Base-by-base conservation (phyloP, 2,888 invertebrate genomes). In the Lithophane socia region DNA sequence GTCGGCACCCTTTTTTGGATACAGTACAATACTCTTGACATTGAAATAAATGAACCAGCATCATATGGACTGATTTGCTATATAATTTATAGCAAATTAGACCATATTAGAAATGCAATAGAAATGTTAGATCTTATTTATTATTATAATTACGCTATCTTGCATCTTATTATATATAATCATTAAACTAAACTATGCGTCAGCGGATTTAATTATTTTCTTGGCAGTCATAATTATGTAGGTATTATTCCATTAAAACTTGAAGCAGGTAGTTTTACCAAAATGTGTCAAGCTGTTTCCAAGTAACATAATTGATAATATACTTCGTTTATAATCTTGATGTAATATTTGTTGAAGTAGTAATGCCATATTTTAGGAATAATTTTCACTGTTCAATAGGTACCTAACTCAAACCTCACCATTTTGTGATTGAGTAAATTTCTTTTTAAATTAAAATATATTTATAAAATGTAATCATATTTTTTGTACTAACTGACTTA, bases 61-160 rank as follows among this genome's bases (percentile, higher is more conserved):
- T 54, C 21, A 4, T 29, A 29, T 29, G 29, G 29, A 29, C 29
- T 29, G 29, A 29, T 29, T 29, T 29, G 29, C 29, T 37, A 37
- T 0, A 37, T 49, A 47, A 65, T 65, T 68, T 42, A 52, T 52
- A 16, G 70, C 49, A 42, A 72, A 72, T 68, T n/a, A 42, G n/a
- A n/a, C 49, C 47, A 68, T 52, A 68, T 71, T 37, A 49, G 10
- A 29, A 71, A 66, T n/a, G 21, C 7, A 37, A 9, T 52, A 37
- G 10, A 68, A 7, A 24, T 49, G n/a, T 68, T 24, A 24, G 21
- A 9, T 52, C 12, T 24, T 24, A 52, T 63, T 69, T 54, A 44
- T 52, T 12, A 29, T 49, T 37, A 12, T 42, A 52, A 54, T 70
- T 21, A 44, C 29, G 24, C 29, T 16, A n/a, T 29, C 7, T 10